phyloP scores from a whole-genome alignment of 2,113 vertebrate species.

The Jacana jacana region DNA sequence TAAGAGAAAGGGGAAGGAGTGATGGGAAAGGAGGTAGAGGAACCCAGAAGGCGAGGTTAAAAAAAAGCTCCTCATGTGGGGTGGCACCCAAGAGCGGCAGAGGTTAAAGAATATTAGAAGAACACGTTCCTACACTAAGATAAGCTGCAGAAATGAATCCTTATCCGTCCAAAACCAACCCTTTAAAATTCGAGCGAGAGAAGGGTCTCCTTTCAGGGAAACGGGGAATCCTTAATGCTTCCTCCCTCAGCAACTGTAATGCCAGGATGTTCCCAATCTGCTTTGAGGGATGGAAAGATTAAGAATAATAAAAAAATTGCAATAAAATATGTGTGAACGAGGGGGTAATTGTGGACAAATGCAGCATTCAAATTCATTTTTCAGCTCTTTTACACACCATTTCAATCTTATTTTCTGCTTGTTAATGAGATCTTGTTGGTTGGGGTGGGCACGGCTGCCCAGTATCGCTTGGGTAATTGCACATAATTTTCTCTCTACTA shows the following conservation, averaged over 20 bases:
- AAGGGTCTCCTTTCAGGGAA: conserved; percentile 78
- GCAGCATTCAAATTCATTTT: conserved; percentile 99
- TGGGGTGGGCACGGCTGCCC: conserved; percentile 95
- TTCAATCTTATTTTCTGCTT: conserved; percentile 99
- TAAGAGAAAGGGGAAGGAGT: not conserved
- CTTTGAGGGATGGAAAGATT: conserved; percentile 96
- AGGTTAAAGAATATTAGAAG: conserved; percentile 6
- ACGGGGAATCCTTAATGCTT: conserved; percentile 91
- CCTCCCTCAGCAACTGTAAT: conserved; percentile 87
- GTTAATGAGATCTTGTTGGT: conserved; percentile 99
- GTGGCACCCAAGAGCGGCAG: not conserved
- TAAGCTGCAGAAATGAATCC: conserved; percentile 78
- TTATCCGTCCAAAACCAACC: conserved; percentile 75
- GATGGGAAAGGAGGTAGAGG: not conserved
- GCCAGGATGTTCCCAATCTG: conserved; percentile 98
- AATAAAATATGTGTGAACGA: conserved; percentile 99
- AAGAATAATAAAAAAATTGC: conserved; percentile 91
- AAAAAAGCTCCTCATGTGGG: not conserved
- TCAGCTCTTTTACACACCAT: conserved; percentile 99
- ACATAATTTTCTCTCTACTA: conserved; percentile 96
- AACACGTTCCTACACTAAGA: conserved; percentile 53
- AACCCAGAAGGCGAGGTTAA: not conserved
- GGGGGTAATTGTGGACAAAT: conserved; percentile 99
- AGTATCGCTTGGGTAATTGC: conserved; percentile 98
- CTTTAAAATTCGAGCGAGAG: conserved; percentile 58